Percentiles rank a stretch among this genome's conserved stretches.
Evolutionary conservation across 2,888 invertebrate species (phyloP).

Genomic region (Piscicola geometra): DNA sequence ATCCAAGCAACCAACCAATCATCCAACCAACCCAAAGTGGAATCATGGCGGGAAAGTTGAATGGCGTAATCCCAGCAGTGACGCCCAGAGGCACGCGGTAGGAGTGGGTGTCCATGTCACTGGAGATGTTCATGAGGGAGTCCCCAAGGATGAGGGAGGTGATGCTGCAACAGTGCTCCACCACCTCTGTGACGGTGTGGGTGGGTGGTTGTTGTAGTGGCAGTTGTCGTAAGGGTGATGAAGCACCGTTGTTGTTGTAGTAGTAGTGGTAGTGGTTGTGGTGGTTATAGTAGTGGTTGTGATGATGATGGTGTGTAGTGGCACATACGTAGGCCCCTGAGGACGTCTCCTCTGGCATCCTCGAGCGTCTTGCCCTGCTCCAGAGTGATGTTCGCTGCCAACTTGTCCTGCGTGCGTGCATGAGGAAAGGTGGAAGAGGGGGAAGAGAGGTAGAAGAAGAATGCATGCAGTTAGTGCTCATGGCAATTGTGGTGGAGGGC

Average conservation of each 20-base stretch:
- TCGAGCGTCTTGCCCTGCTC: slow-evolving; percentile 96
- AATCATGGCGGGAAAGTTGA: slow-evolving; percentile 99
- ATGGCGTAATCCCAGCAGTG: slow-evolving; percentile 90
- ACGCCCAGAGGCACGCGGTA: slow-evolving; percentile 88
- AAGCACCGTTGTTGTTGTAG: not conserved
- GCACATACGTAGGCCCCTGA: slow-evolving; percentile 79
- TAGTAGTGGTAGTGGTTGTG: no score
- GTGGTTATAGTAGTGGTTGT: no score
- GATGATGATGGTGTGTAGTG: not conserved
- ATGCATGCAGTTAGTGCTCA: no score
- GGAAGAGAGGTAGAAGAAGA: no score
- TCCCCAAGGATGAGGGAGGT: slow-evolving; percentile 89
- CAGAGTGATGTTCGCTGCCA: slow-evolving; percentile 83
- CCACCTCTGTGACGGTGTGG: slow-evolving; percentile 65
- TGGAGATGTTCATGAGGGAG: slow-evolving; percentile 76
- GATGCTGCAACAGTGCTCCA: slow-evolving; percentile 91
- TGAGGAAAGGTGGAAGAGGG: no score
- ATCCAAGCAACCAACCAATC: not conserved
- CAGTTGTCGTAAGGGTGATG: no score
- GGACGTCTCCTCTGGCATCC: slow-evolving; percentile 96
- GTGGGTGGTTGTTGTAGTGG: not conserved
- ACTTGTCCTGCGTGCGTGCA: slow-evolving; percentile 62
- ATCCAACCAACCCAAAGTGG: slow-evolving; percentile 82
- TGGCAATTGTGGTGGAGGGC: no score
- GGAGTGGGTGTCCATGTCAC: slow-evolving; percentile 91